phyloP scores from a whole-genome alignment of 1,140 invertebrate species.

The Tetraneura akinire region DNA sequence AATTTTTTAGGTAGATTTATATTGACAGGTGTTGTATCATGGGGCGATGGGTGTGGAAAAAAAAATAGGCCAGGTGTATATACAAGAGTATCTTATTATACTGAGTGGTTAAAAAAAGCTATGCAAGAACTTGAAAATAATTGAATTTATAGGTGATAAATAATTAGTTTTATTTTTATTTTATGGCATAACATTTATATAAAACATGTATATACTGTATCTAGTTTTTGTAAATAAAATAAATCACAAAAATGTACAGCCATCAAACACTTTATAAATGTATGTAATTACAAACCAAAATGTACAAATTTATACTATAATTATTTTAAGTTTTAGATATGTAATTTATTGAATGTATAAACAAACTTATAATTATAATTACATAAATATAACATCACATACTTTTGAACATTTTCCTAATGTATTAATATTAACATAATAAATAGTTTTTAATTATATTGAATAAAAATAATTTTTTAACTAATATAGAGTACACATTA shows the following conservation, averaged over 20 bases:
- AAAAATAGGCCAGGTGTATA: slow-evolving; percentile 71
- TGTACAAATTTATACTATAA: background rate
- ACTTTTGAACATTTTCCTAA: background rate
- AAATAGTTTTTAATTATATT: background rate
- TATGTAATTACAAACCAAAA: background rate
- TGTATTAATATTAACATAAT: background rate
- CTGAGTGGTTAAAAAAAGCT: slow-evolving; percentile 63
- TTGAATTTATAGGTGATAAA: background rate
- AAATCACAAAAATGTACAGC: slow-evolving; percentile 23
- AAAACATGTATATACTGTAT: background rate
- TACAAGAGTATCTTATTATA: slow-evolving; percentile 66
- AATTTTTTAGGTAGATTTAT: slow-evolving; percentile 59
- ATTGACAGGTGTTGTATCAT: slow-evolving; percentile 67
- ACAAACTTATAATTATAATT: background rate
- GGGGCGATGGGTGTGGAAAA: slow-evolving; percentile 72
- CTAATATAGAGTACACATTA: background rate
- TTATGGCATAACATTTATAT: background rate
- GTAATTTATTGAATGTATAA: background rate
- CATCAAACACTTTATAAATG: background rate
- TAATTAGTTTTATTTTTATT: background rate
- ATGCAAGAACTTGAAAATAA: slow-evolving; percentile 35
- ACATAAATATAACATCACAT: background rate
- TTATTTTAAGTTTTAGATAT: background rate
- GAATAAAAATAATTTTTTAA: background rate
- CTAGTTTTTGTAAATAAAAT: slow-evolving; percentile 10